phyloP scores from a whole-genome alignment of 2,797 vertebrate genomes.

The Gymnothorax reevesii region DNA sequence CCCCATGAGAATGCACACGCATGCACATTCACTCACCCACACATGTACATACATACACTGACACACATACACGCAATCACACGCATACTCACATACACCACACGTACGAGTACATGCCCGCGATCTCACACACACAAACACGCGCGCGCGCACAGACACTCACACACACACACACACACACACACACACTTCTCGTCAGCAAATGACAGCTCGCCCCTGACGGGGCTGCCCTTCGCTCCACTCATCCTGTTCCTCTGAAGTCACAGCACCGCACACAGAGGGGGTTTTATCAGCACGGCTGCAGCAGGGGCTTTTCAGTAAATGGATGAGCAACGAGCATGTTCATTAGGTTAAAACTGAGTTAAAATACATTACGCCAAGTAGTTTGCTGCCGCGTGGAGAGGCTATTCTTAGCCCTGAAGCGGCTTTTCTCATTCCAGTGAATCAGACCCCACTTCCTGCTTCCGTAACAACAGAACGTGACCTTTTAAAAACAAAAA shows the following conservation, averaged over 20 bases:
- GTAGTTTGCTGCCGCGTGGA: not conserved
- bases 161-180: not conserved
- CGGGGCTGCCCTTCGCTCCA: not conserved
- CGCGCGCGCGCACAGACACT: not conserved
- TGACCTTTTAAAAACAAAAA: conserved; percentile 56
- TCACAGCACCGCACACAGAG: not conserved
- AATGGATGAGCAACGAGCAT: not conserved
- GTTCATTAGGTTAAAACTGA: not conserved
- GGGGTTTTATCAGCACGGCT: not conserved
- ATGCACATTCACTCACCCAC: not conserved
- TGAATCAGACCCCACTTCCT: conserved; percentile 9
- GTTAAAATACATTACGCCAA: not conserved
- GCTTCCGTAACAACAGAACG: conserved; percentile 30
- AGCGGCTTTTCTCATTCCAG: conserved; percentile 15
- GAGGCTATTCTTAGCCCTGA: conserved; percentile 8
- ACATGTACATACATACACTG: not conserved
- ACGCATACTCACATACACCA: not conserved
- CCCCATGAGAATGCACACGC: not conserved
- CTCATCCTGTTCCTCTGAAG: not conserved
- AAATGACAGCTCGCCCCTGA: not conserved
- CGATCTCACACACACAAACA: not conserved
- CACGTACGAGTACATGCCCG: not conserved
- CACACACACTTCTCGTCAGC: not conserved
- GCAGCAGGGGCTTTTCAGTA: conserved; percentile 9
- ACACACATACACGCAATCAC: not conserved